Evolutionary conservation across 2,888 invertebrate genomes (phyloP).

Genomic region (Hirtodrosophila histrioides): DNA sequence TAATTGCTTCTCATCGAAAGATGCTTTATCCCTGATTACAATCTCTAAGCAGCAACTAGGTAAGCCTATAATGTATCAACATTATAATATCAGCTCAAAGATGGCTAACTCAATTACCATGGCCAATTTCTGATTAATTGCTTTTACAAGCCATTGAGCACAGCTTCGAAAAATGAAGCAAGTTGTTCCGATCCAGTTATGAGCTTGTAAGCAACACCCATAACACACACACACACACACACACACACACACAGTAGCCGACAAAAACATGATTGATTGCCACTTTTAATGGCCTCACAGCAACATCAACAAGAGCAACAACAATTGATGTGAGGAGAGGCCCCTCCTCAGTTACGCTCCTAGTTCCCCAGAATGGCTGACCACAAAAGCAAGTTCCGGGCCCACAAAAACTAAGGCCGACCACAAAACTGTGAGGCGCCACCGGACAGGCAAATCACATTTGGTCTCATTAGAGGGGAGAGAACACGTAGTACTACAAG

Average conservation of each 20-base stretch:
- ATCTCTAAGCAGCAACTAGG: no score
- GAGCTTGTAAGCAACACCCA: slow-evolving; percentile 36
- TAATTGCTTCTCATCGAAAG: no score
- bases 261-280: slow-evolving; percentile 58
- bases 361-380: background rate
- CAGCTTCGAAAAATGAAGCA: slow-evolving; percentile 33
- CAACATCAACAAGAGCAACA: background rate
- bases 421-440: slow-evolving; percentile 10
- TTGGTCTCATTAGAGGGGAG: slow-evolving; percentile 35
- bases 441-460: slow-evolving; percentile 38
- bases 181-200: slow-evolving; percentile 41
- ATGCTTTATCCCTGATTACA: no score
- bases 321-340: slow-evolving; percentile 3
- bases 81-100: background rate
- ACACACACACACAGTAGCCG: slow-evolving; percentile 5
- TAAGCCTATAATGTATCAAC: background rate
- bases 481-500: slow-evolving; percentile 9
- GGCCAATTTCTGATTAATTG: slow-evolving; percentile 53
- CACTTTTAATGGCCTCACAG: slow-evolving; percentile 39
- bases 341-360: background rate
- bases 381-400: slow-evolving; percentile 14
- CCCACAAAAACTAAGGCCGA: background rate
- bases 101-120: slow-evolving; percentile 26
- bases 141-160: slow-evolving; percentile 35
- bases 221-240: background rate